phyloP scores from a whole-genome alignment of 1,140 invertebrate genomes.

The Ganaspis sp. region DNA sequence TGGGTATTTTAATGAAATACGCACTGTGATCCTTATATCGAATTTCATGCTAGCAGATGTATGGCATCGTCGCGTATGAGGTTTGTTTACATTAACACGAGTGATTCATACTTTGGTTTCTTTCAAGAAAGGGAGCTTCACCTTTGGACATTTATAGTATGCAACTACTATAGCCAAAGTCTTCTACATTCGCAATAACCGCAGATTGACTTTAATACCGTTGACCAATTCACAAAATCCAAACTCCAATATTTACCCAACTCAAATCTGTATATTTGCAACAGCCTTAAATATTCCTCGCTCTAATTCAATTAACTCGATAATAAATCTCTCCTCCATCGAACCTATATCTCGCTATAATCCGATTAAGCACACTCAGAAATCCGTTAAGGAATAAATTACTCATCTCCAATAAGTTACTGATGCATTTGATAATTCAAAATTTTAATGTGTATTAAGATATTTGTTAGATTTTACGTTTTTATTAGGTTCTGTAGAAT shows the following conservation, averaged over 20 bases:
- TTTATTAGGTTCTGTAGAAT: no score
- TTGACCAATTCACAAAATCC: neutral
- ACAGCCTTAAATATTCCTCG: neutral
- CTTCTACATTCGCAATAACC: neutral
- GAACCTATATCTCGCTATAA: neutral
- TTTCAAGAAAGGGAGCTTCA: neutral
- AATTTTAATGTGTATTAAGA: no score
- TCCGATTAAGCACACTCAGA: neutral
- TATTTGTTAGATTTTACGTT: no score
- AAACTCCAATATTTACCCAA: neutral
- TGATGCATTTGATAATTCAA: no score
- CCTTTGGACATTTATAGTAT: neutral
- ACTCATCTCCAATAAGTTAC: no score
- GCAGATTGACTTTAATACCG: neutral
- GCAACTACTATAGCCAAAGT: neutral
- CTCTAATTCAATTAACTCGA: conserved; percentile 7
- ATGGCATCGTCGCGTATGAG: neutral
- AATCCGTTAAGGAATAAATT: neutral
- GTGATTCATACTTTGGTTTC: conserved; percentile 8
- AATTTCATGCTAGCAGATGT: conserved; percentile 10
- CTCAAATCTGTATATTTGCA: neutral
- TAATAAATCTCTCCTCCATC: neutral
- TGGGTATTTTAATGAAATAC: neutral
- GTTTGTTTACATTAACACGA: conserved; percentile 9
- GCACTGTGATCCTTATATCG: neutral